Base-by-base conservation (phyloP, 2,888 invertebrate species). In the Agrenia bidenticulata region DNA sequence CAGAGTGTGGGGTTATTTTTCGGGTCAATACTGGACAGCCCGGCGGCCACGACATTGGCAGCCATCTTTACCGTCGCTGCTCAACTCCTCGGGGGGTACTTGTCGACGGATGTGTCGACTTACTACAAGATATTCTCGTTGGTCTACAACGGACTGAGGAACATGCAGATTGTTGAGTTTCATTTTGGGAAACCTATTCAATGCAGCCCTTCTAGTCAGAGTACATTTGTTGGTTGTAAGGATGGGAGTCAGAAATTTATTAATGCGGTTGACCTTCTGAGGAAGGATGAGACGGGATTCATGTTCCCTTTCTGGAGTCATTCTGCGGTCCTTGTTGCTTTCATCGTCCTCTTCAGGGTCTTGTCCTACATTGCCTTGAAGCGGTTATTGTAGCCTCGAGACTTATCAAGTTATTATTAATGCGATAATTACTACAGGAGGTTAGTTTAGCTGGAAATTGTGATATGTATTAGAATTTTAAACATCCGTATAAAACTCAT, bases 121-220 rank as follows among this genome's bases (percentile, higher is more conserved):
- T 88, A 88, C 84, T 80, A 89, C 63, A 85, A 85, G 77, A 89
- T 89, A 78, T 83, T 87, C 64, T 89, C 89, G 57, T 86, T 89
- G 87, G 86, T 89, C 61, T 87, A 89, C 79, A 90, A 89, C 79
- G 88, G 89, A 64, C 89, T 88, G 80, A 87, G 88, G 78, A 89
- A 89, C 79, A 88, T 89, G 88, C 88, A 89, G 79, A 88, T 88
- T 73, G 83, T 89, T 49, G 89, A 90, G 78, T 89, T 89, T 77
- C 83, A 85, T 67, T 85, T 86, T 78, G 88, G 88, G 74, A 82
- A 84, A 69, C 85, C 86, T 42, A 86, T 89, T 37, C 56, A 27
- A 1, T 71, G 71, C 41, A 66, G 24, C 0, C 1, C 1, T 13
- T 7, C 15, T 5, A 2, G n/a, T 1, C 27, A 21, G 7, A 56